phyloP scores from a whole-genome alignment of 2,797 vertebrate species.

The Babyrousa celebensis region DNA sequence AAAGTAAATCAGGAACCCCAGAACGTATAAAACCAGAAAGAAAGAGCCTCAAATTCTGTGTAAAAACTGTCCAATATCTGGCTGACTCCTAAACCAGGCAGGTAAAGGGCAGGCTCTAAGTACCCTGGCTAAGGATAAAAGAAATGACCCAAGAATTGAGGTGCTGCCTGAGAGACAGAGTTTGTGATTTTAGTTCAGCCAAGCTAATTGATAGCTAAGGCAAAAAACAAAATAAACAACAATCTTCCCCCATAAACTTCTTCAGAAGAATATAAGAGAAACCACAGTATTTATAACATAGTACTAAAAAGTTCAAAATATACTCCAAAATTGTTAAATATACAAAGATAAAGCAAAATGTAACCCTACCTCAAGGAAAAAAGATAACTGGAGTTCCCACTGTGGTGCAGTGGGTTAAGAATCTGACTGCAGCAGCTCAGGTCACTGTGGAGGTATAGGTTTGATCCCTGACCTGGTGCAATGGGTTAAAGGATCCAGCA shows the following conservation, averaged over 20 bases:
- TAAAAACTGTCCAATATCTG: neutral
- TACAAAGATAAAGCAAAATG: constrained; percentile 6
- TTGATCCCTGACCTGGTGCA: too few relatives aligned
- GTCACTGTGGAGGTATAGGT: too few relatives aligned
- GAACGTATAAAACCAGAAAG: neutral
- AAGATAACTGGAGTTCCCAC: neutral
- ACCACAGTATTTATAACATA: neutral
- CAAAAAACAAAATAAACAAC: constrained; percentile 46
- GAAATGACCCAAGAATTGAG: neutral
- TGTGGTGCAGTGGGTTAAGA: too few relatives aligned
- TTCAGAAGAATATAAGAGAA: neutral
- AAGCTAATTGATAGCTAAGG: constrained; percentile 23
- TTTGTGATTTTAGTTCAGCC: constrained; percentile 53
- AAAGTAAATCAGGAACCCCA: neutral
- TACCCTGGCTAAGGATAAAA: constrained; percentile 20
- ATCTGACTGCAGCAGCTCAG: too few relatives aligned
- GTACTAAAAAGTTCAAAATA: neutral
- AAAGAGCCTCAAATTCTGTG: neutral
- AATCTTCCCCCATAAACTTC: constrained; percentile 6
- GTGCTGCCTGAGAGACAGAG: neutral
- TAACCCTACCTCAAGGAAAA: neutral
- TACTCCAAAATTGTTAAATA: neutral
- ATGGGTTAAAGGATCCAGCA: too few relatives aligned
- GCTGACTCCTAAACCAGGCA: neutral
- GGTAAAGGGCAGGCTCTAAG: neutral